These are phyloP conservation scores for Tachycineta bicolor DNA, from an alignment of 2,113 vertebrate genomes.

Conservation along the genomic window DNA sequence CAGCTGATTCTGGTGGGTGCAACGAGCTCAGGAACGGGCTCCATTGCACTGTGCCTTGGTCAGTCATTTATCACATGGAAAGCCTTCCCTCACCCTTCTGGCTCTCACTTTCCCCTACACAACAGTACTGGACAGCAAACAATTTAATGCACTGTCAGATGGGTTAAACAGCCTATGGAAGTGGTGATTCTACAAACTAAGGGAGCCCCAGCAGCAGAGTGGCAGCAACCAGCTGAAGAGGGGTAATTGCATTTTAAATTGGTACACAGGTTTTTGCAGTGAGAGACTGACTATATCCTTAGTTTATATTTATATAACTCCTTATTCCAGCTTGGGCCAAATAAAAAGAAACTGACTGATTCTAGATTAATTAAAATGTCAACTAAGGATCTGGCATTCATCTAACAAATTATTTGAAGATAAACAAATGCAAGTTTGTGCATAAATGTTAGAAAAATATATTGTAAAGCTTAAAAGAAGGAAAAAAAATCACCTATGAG, in stretches of 20 bases:
- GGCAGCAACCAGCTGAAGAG: not conserved
- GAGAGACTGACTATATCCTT: not conserved
- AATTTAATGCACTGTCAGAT: not conserved
- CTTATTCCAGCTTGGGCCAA: not conserved
- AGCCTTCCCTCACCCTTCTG: not conserved
- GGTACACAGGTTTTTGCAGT: not conserved
- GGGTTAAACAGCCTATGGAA: not conserved
- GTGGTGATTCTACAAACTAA: not conserved
- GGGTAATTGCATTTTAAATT: not conserved
- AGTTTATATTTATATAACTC: not conserved
- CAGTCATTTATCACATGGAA: not conserved
- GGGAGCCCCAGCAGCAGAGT: not conserved
- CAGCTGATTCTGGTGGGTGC: not conserved
- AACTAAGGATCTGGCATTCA: not conserved
- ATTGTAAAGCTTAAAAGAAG: not conserved
- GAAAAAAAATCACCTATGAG: not conserved
- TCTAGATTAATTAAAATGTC: not conserved
- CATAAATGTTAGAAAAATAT: not conserved
- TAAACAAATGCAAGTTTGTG: not conserved
- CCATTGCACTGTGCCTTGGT: not conserved
- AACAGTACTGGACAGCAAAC: not conserved
- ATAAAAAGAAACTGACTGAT: slow-evolving; percentile 1
- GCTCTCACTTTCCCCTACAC: not conserved
- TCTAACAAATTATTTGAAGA: slow-evolving; percentile 5
- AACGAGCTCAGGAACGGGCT: rapidly evolving